Base-by-base conservation (phyloP, 2,113 vertebrate species). In the Eptatretus burgeri region DNA sequence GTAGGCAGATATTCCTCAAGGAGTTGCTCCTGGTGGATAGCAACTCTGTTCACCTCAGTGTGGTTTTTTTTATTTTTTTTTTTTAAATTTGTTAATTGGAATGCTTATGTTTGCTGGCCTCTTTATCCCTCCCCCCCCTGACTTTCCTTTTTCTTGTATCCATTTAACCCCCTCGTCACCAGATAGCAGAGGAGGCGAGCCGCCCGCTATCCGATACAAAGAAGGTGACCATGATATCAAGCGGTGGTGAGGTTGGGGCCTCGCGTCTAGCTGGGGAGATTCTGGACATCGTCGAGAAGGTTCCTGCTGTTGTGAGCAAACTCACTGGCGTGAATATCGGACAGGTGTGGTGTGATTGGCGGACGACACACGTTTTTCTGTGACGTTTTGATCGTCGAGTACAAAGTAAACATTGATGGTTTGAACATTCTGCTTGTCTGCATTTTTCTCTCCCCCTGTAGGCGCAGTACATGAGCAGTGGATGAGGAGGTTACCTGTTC, bases 111-210 rank as follows among this genome's bases (percentile, higher is more conserved):
- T 41, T 41, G 27, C 27, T 7, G 3, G 7, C 27, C 27, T 41
- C 27, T 41, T 41, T 41, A 41, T 7, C 27, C 27, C 7, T 7
- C 7, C 27, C 7, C 27, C 27, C 27, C 27, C 3, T 5, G 3
- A 41, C 27, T 41, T 41, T 41, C 1, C 9, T 11, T 5, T 14
- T 49, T 41, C 63, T 50, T 2, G 5, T 5, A 16, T 10, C 51
- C 13, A 51, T 18, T 64, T 52, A 16, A 5, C 2, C 17, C 14
- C 66, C 20, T 19, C 5, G 49, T 41, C 64, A 64, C 9, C 66
- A 88, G 85, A 78, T 91, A 64, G 84, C 82, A 1, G 82, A 84
- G 19, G 82, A 82, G 72, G 84, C 87, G 74, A 85, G 78, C 72
- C 80, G 70, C 69, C 85, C 85, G 0, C 71, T 91, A 70, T 74